A percentile compares a stretch with the other conserved stretches of the same genome.
Evolutionary conservation across 2,888 invertebrate species (phyloP).

Genomic region (Chrysolina oricalcia): DNA sequence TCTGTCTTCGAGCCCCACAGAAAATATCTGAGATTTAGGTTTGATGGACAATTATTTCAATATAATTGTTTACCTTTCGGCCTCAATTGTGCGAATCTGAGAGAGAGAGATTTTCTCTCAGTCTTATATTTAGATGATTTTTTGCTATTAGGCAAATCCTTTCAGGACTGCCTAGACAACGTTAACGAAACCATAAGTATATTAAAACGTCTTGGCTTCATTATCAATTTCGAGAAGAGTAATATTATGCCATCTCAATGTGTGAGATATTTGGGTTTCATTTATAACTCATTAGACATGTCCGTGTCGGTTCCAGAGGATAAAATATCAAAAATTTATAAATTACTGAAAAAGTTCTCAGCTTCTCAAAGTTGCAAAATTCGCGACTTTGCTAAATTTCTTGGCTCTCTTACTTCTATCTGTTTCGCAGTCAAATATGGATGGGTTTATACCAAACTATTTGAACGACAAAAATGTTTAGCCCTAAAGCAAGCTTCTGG

Average conservation of each 20-base stretch:
- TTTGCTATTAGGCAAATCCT: background rate
- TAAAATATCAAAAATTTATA: background rate
- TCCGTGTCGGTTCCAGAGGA: background rate
- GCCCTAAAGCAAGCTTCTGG: background rate
- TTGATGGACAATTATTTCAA: background rate
- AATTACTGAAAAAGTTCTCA: background rate
- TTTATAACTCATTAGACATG: background rate
- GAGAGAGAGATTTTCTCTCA: background rate
- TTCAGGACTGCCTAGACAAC: too few species aligned
- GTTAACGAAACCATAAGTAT: too few species aligned
- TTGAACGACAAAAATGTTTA: conserved; percentile 15
- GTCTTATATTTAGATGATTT: conserved; percentile 12
- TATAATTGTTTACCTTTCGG: background rate
- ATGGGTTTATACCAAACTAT: background rate
- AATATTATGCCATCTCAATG: background rate
- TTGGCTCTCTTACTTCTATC: background rate
- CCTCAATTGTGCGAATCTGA: background rate
- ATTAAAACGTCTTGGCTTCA: background rate
- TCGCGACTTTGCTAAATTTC: conserved; percentile 18
- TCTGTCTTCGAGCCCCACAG: background rate
- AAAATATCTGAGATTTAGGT: conserved; percentile 3
- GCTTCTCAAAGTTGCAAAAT: background rate
- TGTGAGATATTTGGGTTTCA: background rate
- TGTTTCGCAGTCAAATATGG: conserved; percentile 30
- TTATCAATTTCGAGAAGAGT: background rate